phyloP scores from a whole-genome alignment of 1,140 invertebrate genomes.

The Aphis gossypii region DNA sequence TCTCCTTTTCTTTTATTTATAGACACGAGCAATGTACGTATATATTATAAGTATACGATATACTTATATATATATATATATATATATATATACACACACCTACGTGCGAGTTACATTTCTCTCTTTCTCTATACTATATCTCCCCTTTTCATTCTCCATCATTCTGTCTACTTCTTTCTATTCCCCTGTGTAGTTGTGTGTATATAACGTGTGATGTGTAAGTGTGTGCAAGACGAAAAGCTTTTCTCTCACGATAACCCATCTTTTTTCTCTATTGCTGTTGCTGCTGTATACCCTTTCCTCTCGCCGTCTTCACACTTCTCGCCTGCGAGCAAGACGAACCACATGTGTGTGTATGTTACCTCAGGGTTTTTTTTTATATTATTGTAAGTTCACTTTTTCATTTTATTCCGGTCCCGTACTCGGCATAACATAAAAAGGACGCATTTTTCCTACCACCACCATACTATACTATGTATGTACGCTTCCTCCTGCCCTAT shows the following conservation, averaged over 20 bases:
- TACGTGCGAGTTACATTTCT: slow-evolving; percentile 40
- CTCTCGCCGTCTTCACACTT: background rate
- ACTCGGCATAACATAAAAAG: slow-evolving; percentile 50
- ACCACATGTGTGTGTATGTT: slow-evolving; percentile 3
- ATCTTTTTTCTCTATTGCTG: slow-evolving; percentile 36
- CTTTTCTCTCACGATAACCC: slow-evolving; percentile 48
- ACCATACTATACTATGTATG: background rate
- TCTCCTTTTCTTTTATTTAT: slow-evolving; percentile 53
- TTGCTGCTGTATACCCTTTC: background rate
- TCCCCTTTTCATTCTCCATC: background rate
- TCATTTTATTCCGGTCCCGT: slow-evolving; percentile 55
- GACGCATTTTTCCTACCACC: slow-evolving; percentile 24
- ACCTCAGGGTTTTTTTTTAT: slow-evolving; percentile 48
- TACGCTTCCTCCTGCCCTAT: background rate
- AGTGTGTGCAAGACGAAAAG: slow-evolving; percentile 38
- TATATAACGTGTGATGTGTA: background rate
- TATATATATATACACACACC: background rate
- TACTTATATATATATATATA: background rate
- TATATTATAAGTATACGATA: background rate
- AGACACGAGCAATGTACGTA: slow-evolving; percentile 45
- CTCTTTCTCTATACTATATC: slow-evolving; percentile 25
- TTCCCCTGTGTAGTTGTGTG: background rate
- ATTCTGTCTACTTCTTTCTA: background rate
- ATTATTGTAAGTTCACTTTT: slow-evolving; percentile 53
- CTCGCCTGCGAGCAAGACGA: background rate